Conservation (phyloP, 2,113 vertebrate species). For the Rhipidura dahli region DNA sequence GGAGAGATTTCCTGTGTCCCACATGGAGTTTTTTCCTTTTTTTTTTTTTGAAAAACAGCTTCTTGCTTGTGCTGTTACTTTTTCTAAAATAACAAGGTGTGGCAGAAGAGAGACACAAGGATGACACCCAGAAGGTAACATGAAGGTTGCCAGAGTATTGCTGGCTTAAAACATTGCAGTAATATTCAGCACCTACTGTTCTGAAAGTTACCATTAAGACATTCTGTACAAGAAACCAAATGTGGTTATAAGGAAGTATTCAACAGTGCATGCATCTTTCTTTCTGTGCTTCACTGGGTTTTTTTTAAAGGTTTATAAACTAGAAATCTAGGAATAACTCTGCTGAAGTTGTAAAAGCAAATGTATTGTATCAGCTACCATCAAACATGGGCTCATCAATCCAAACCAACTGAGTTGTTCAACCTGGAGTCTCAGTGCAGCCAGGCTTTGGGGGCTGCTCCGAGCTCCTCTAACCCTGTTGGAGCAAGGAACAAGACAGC, state of each 20-base stretch:
- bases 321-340: not conserved
- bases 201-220: not conserved
- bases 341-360: not conserved
- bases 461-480: not conserved
- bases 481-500: not conserved
- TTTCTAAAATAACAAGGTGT: not conserved
- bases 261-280: not conserved
- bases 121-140: not conserved
- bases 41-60: not conserved
- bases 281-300: not conserved
- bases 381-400: not conserved
- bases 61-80: not conserved
- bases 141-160: not conserved
- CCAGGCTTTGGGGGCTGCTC: not conserved
- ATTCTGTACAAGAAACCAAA: not conserved
- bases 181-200: not conserved
- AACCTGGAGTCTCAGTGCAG: accelerated
- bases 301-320: not conserved
- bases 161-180: not conserved
- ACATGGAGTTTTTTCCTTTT: accelerated
- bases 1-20: not conserved
- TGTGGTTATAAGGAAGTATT: not conserved
- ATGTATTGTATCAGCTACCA: not conserved
- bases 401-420: not conserved
- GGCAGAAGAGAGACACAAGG: not conserved